Evolutionary conservation across 2,888 invertebrate genomes (phyloP), one percentile per base, ranked within the genome.

Genomic region (Cephus nigrinus): DNA sequence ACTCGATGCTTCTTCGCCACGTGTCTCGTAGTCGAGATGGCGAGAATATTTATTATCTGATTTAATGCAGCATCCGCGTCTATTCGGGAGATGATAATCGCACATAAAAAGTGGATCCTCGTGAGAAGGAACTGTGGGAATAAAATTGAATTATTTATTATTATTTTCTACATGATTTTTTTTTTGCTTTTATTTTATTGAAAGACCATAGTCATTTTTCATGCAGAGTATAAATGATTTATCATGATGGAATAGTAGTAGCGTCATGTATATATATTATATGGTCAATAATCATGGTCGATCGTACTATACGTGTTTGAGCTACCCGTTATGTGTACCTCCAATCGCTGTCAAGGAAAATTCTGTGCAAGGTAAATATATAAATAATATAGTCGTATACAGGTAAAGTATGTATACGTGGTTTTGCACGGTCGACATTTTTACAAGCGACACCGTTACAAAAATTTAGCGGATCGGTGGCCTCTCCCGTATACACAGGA

Each of bases 361-460:
- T 55, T 55, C 23, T 55, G 9, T 55, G 55, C 55, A 55, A 55
- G 55, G 55, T 55, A 55, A 23, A 23, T 55, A 55, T 55, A 55
- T 55, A 55, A 55, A 55, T 55, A 55, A 23, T 55, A 23, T 55
- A 9, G 55, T 55, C 5, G 23, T 55, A 55, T 23, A 55, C 5
- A 9, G 23, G 9, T 23, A 23, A 55, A 2, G 55, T 55, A 55
- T 9, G 23, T 55, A 9, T 23, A 55, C 23, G 2, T 55, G 55
- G 55, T 23, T 55, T 55, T 55, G 55, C 23, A 55, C 55, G 55
- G 5, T 55, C 23, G 23, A 23, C 1, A 23, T 23, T 55, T 55
- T 30, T 71, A 33, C 71, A 31, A 71, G 71, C 71, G 71, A 71
- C 71, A 33, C 71, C 71, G 71, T 71, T 71, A 71, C 11, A 71